Percentiles rank a stretch among this genome's conserved stretches.
phyloP scores from a whole-genome alignment of 64 coral and sea anemone species.

The Astreopora myriophthalma region DNA sequence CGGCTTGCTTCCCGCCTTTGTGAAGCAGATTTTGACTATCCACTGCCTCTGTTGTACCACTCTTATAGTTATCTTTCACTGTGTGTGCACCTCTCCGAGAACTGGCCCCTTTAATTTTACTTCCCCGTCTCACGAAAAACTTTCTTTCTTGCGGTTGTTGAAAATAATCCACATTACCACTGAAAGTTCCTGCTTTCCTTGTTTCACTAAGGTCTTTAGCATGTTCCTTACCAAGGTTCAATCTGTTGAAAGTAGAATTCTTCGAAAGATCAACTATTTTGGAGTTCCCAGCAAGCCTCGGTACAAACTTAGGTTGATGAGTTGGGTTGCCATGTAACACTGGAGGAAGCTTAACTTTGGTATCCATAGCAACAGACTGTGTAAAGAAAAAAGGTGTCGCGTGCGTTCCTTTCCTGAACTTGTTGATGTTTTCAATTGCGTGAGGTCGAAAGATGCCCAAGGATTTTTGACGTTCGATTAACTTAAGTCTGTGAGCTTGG shows the following conservation, averaged over 20 bases:
- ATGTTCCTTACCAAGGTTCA: background rate
- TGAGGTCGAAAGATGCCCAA: slow-evolving; percentile 58
- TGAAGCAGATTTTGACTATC: background rate
- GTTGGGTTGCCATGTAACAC: background rate
- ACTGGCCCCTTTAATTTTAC: background rate
- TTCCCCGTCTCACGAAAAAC: too few species aligned
- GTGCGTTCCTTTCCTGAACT: background rate
- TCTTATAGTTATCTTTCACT: background rate
- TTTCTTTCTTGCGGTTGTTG: background rate
- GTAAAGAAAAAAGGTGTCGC: slow-evolving; percentile 18
- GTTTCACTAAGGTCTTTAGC: background rate
- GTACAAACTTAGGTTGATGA: background rate
- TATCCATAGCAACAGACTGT: slow-evolving; percentile 43
- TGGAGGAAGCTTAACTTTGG: slow-evolving; percentile 62
- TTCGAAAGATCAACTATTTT: background rate
- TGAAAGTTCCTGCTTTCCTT: background rate
- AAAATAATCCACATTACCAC: background rate
- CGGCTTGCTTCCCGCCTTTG: background rate
- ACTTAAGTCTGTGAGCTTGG: slow-evolving; percentile 2
- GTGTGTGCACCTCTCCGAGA: background rate
- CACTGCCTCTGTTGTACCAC: background rate
- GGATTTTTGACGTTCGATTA: slow-evolving; percentile 50
- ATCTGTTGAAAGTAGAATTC: background rate
- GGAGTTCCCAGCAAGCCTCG: background rate
- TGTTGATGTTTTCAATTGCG: background rate